Base-by-base conservation (phyloP, 1,140 invertebrate species). In the Drosophila eugracilis region DNA sequence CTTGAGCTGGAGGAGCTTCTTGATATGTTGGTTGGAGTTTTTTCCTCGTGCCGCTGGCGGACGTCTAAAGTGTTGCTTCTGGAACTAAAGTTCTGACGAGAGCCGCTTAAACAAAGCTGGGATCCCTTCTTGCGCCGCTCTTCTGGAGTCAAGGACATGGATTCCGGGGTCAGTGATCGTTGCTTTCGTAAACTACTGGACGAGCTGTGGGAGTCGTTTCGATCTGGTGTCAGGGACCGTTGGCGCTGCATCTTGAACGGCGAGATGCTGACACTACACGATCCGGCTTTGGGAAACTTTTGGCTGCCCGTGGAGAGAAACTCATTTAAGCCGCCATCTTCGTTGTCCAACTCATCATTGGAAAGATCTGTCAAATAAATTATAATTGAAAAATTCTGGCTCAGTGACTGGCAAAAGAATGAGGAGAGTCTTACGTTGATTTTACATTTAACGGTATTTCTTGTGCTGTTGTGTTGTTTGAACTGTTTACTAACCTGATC, bases 1-100 rank as follows among this genome's bases (percentile, higher is more conserved):
- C 91, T 92, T 6, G 91, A 92, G 36, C 91, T 92, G 0, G 91
- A 92, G 24, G 91, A 92, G 49, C 91, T 91, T 9, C 91, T 73
- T 22, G 91, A 92, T 17, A 91, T 89, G 50, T 73, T 90, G 4
- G 72, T 59, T 28, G 71, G 69, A 17, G 86, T 86, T 22, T 88
- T 91, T 5, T 91, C 85, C 26, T 79, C 78, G 26, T 75, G 63
- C 1, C 73, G 65, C 14, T 84, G 83, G 21, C 90, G 75, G 5
- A 78, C 78, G 48, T 92, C 91, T 3, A 92, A 21, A 1, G 91
- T 91, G 21, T 86, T 92, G 49, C 67, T 91, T 47, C 86, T 78
- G 5, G 89, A 91, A 45, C 79, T 78, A 0, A 85, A 91, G 41
- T 80, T 91, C 53, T 91, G 91, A 0, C 91, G 70, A 0, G 91